These are phyloP conservation scores for Chrysomallon squamiferum DNA, from an alignment of 1,140 invertebrate species.

Conservation along the genomic window DNA sequence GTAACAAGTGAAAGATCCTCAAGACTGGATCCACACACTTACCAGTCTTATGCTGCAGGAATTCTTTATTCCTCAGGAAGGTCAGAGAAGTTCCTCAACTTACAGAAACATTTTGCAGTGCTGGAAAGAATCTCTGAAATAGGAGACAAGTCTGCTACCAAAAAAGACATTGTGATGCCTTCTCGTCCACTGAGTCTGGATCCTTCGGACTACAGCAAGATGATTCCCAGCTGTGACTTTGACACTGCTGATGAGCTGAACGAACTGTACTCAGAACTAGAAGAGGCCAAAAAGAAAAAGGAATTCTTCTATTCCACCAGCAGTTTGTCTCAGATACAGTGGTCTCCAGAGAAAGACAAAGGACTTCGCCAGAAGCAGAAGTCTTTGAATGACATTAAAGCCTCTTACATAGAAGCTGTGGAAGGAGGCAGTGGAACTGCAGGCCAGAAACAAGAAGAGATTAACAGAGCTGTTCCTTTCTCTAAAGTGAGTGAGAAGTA, in stretches of 20 bases:
- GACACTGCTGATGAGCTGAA: constrained; percentile 83
- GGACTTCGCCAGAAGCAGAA: constrained; percentile 83
- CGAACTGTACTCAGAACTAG: constrained; percentile 78
- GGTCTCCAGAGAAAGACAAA: constrained; percentile 74
- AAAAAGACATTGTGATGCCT: neutral
- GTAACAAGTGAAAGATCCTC: constrained; percentile 52
- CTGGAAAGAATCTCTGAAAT: constrained; percentile 85
- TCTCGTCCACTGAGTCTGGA: constrained; percentile 6
- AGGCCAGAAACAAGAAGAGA: neutral
- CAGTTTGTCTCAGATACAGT: constrained; percentile 74
- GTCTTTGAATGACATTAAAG: constrained; percentile 80
- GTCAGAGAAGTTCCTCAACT: constrained; percentile 82
- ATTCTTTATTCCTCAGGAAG: constrained; percentile 75
- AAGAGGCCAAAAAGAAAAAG: constrained; percentile 79
- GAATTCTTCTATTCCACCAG: constrained; percentile 82
- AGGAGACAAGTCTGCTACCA: constrained; percentile 27
- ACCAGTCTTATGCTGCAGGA: constrained; percentile 66
- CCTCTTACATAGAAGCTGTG: neutral
- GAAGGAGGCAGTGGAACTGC: neutral
- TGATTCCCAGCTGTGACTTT: constrained; percentile 68
- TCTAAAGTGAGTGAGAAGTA: constrained; percentile 25
- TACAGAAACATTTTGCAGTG: constrained; percentile 85
- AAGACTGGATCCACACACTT: constrained; percentile 54
- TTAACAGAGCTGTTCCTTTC: constrained; percentile 13
- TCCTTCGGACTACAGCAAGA: neutral